Percentiles rank a stretch among this genome's conserved stretches.
Evolutionary conservation across 2,797 vertebrate species (phyloP).

Genomic region (Botia almorhae): DNA sequence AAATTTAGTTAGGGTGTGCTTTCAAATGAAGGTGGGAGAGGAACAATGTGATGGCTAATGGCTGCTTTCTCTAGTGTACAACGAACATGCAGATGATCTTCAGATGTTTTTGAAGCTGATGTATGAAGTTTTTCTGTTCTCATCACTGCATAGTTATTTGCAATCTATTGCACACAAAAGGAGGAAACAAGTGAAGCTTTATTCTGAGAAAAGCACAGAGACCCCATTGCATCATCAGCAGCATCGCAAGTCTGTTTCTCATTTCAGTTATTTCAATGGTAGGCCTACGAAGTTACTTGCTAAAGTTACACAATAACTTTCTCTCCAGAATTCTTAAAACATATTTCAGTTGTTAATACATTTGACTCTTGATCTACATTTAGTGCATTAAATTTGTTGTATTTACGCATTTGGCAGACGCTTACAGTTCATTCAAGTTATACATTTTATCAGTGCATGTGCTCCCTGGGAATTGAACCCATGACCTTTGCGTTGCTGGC

Average conservation of each 20-base stretch:
- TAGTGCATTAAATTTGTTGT: too few relatives aligned
- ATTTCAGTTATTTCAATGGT: background rate
- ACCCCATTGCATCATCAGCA: background rate
- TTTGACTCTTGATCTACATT: too few relatives aligned
- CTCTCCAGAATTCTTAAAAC: background rate
- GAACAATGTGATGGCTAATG: background rate
- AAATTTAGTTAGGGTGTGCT: background rate
- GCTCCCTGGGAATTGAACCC: too few relatives aligned
- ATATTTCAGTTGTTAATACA: background rate
- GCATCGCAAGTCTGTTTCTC: background rate
- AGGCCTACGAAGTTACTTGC: background rate
- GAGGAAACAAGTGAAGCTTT: slow-evolving; percentile 3
- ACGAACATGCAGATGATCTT: too few relatives aligned
- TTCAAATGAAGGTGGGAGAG: background rate
- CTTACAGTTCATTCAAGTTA: too few relatives aligned
- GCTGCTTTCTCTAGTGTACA: background rate
- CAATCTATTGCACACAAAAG: background rate
- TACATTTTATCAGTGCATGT: too few relatives aligned
- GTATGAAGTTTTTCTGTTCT: background rate
- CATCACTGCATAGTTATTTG: slow-evolving; percentile 8
- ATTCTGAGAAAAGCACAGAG: background rate
- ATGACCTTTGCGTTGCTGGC: too few relatives aligned
- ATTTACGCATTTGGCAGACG: too few relatives aligned
- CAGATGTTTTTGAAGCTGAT: background rate
- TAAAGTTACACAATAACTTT: too few relatives aligned